These are phyloP conservation scores for Danio rerio DNA, from an alignment of 2,113 vertebrate species.

Conservation along the genomic window DNA sequence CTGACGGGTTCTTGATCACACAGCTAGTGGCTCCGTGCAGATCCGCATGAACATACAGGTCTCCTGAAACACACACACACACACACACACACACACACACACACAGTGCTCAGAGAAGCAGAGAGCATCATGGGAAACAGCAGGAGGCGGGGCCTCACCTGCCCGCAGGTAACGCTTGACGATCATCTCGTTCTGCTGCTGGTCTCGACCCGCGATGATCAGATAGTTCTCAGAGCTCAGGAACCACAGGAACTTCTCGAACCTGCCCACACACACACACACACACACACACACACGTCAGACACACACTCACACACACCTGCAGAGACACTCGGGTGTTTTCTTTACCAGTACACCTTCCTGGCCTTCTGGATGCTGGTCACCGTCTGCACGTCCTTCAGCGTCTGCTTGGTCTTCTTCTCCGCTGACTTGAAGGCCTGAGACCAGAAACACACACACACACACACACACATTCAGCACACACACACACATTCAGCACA, in stretches of 20 bases:
- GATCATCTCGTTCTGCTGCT: constrained; percentile 98
- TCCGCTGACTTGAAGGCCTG: constrained; percentile 98
- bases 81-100: too few species aligned
- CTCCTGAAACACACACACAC: constrained; percentile 76
- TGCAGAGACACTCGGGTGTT: background rate
- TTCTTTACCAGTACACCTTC: constrained; percentile 94
- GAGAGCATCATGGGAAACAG: background rate
- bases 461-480: background rate
- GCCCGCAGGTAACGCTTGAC: constrained; percentile 91
- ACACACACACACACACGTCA: background rate
- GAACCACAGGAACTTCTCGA: constrained; percentile 99
- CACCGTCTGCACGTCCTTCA: constrained; percentile 96
- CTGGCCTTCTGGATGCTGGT: constrained; percentile 97
- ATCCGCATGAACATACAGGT: constrained; percentile 94
- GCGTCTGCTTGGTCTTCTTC: constrained; percentile 95
- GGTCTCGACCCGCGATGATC: constrained; percentile 93
- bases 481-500: too few species aligned
- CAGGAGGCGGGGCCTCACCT: constrained; percentile 70
- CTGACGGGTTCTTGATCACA: constrained; percentile 93
- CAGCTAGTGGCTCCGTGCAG: constrained; percentile 97
- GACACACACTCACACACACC: background rate
- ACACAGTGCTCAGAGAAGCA: background rate
- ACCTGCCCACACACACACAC: constrained; percentile 77
- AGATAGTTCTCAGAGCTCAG: constrained; percentile 98
- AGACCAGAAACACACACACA: background rate